Percentiles rank a stretch among this genome's conserved stretches.
Conservation (phyloP, 2,113 vertebrate genomes). For the Phyllopteryx taeniolatus region DNA sequence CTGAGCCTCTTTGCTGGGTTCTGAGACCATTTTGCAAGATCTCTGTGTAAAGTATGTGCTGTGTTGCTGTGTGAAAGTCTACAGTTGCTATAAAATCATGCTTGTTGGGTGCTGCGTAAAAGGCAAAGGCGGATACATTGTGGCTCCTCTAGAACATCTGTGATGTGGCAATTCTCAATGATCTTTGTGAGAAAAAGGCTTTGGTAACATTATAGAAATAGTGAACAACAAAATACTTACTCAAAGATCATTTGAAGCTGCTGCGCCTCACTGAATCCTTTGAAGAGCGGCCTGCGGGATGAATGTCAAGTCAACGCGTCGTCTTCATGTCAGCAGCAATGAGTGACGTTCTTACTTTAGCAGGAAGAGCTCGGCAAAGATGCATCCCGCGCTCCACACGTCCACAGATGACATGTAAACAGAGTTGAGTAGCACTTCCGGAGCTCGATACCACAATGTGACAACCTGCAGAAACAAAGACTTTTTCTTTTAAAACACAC, state of each 20-base stretch:
- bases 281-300: constrained; percentile 67
- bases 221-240: constrained; percentile 50
- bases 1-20: too few species aligned
- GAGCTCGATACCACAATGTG: constrained; percentile 78
- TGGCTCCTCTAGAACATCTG: too few species aligned
- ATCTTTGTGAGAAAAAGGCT: not conserved
- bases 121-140: too few species aligned
- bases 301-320: not conserved
- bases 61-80: too few species aligned
- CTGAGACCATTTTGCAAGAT: too few species aligned
- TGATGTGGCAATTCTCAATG: too few species aligned
- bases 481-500: not conserved
- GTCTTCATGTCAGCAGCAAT: not conserved
- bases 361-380: constrained; percentile 76
- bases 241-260: constrained; percentile 77
- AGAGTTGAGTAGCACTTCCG: constrained; percentile 74
- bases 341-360: constrained; percentile 50
- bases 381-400: constrained; percentile 77
- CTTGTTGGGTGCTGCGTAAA: too few species aligned
- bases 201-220: not conserved
- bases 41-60: too few species aligned
- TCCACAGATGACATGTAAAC: constrained; percentile 76
- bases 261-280: constrained; percentile 64
- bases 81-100: too few species aligned
- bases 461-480: constrained; percentile 62